A percentile compares a stretch with the other conserved stretches of the same genome.
These are phyloP conservation scores for Trissolcus basalis DNA, from an alignment of 1,140 invertebrate species.

Conservation along the genomic window DNA sequence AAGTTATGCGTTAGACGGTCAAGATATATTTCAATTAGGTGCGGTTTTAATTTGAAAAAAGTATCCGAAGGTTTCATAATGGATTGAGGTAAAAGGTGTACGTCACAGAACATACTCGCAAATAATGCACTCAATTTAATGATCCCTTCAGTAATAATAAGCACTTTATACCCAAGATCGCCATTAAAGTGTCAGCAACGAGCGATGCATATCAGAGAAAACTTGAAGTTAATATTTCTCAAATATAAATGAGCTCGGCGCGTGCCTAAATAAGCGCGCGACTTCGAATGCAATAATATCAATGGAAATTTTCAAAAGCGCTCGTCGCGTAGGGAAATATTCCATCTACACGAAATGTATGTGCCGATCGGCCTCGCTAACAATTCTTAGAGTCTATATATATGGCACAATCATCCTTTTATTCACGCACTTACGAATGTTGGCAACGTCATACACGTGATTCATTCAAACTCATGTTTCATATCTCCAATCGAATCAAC, in stretches of 20 bases:
- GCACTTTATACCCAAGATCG: constrained; percentile 52
- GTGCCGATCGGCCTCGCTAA: neutral
- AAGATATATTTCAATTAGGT: too few species aligned
- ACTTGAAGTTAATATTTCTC: constrained; percentile 58
- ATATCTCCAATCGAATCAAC: too few species aligned
- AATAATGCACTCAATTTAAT: constrained; percentile 55
- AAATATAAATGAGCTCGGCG: constrained; percentile 54
- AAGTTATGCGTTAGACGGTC: too few species aligned
- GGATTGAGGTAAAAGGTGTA: constrained; percentile 4
- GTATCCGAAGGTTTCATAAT: constrained; percentile 10
- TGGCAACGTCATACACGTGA: too few species aligned
- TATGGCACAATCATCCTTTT: too few species aligned
- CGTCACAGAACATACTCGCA: constrained; percentile 9
- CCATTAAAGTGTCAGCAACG: constrained; percentile 60
- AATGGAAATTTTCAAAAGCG: constrained; percentile 40
- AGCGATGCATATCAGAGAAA: constrained; percentile 53
- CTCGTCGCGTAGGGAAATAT: constrained; percentile 15
- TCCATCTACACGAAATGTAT: neutral
- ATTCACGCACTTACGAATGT: too few species aligned
- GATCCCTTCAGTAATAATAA: constrained; percentile 58
- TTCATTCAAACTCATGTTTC: too few species aligned
- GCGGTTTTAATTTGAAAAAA: neutral
- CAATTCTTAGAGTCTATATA: too few species aligned
- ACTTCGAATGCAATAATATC: constrained; percentile 28
- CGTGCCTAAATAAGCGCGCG: constrained; percentile 47